Base-by-base conservation (phyloP, 1,140 invertebrate genomes). In the Drosophila oshimai region DNA sequence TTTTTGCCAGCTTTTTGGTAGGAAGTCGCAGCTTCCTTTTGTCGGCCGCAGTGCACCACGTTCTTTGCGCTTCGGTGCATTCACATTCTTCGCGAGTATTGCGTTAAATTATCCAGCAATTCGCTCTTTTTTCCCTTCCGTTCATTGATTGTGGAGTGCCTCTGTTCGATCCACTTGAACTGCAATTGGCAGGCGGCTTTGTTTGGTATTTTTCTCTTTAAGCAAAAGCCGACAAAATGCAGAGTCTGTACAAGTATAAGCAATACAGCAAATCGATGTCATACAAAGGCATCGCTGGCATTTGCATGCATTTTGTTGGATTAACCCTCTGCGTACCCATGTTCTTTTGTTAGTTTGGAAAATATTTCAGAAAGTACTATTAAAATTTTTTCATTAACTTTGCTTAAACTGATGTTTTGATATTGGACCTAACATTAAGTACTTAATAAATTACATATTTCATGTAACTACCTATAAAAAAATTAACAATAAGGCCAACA, bases 21-120 rank as follows among this genome's bases (percentile, higher is more conserved):
- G 79, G 78, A 84, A 83, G 78, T 64, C 50, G 44, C 69, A 44
- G 69, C 61, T 74, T 84, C 78, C 68, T 83, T 55, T 77, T 72
- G 54, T 58, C 44, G 79, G 60, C 9, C 20, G 37, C 67, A 34
- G 17, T 46, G 41, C 34, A 15, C 6, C 31, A 34, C 31, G 41
- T 44, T 58, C 71, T 71, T 51, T 29, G 45, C 37, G 57, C 24
- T 37, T 26, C 67, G 42, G 9, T 44, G 49, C 45, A 24, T 46
- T 58, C 47, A 64, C 74, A 83, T 84, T 83, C 58, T 70, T 73
- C 46, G 72, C 78, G 51, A 67, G 54, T 67, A 37, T 44, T 69
- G 62, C 55, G 64, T 24, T 34, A 77, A 77, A 77, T 78, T 84
- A 84, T 68, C 79, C 36, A 33, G 74, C 57, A 78, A 83, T 84